phyloP scores from a whole-genome alignment of 2,113 vertebrate genomes.

The Microtus montanus region DNA sequence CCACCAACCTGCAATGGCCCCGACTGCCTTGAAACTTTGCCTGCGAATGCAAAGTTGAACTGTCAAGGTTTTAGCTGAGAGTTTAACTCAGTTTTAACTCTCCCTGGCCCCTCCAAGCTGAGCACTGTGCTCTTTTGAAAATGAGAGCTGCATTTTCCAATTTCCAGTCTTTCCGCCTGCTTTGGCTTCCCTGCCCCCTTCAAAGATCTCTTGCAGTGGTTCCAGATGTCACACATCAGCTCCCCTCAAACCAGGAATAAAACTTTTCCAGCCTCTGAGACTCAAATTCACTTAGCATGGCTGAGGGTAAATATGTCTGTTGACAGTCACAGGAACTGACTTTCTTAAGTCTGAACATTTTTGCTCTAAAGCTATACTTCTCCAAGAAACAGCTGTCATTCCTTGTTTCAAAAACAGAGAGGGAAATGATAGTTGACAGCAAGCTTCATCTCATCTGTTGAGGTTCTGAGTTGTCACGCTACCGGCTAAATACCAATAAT shows the following conservation, averaged over 20 bases:
- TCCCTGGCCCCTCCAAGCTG: neutral
- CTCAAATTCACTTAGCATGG: conserved; percentile 48
- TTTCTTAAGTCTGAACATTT: conserved; percentile 58
- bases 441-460: neutral
- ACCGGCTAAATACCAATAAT: neutral
- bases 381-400: conserved; percentile 46
- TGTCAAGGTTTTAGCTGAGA: too few relatives aligned
- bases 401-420: conserved; percentile 50
- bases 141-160: conserved; percentile 33
- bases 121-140: conserved; percentile 46
- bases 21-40: neutral
- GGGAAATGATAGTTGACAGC: conserved; percentile 26
- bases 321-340: conserved; percentile 58
- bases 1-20: neutral
- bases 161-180: conserved; percentile 46
- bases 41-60: neutral
- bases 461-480: neutral
- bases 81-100: neutral
- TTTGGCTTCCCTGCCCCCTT: neutral
- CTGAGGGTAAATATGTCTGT: conserved; percentile 41
- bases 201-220: conserved; percentile 37
- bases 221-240: conserved; percentile 57
- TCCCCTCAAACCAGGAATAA: conserved; percentile 18
- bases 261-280: conserved; percentile 49
- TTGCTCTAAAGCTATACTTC: conserved; percentile 59